phyloP scores from a whole-genome alignment of 2,797 vertebrate species.

The Gallinago stenura region DNA sequence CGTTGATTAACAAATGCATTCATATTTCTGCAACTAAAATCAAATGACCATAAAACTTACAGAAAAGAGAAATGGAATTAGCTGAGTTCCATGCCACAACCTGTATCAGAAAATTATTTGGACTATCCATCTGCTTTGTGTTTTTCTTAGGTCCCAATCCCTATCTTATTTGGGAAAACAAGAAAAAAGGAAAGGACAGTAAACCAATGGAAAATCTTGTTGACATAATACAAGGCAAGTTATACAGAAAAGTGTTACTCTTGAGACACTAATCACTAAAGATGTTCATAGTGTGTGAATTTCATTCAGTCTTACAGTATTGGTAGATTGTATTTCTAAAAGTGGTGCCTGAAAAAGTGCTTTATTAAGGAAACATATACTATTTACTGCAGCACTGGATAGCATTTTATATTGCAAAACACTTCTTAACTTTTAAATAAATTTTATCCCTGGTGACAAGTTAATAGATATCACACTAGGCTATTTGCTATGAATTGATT shows the following conservation, averaged over 20 bases:
- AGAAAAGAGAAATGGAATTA: conserved; percentile 55
- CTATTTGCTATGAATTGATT: conserved; percentile 74
- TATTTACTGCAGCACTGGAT: conserved; percentile 62
- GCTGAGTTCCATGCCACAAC: neutral
- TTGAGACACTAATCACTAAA: conserved; percentile 40
- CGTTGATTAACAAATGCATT: conserved; percentile 63
- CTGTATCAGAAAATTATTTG: conserved; percentile 1
- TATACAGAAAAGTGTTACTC: conserved; percentile 69
- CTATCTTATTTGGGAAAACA: neutral
- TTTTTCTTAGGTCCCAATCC: conserved; percentile 17
- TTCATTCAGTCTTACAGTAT: conserved; percentile 35
- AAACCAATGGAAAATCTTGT: conserved; percentile 57
- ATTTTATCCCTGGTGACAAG: conserved; percentile 74
- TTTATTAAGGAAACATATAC: conserved; percentile 32
- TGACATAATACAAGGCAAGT: conserved; percentile 31
- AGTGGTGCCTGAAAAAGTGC: conserved; percentile 27
- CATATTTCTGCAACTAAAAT: conserved; percentile 50
- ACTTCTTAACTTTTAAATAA: conserved; percentile 74
- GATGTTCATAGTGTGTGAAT: conserved; percentile 57
- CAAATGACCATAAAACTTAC: conserved; percentile 33
- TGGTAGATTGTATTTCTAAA: conserved; percentile 57
- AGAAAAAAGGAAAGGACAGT: neutral
- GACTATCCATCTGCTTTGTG: neutral
- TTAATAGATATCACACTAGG: conserved; percentile 71
- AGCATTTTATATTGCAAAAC: conserved; percentile 55